Conservation (phyloP, 2,888 invertebrate genomes). For the Zaprionus lineosus region DNA sequence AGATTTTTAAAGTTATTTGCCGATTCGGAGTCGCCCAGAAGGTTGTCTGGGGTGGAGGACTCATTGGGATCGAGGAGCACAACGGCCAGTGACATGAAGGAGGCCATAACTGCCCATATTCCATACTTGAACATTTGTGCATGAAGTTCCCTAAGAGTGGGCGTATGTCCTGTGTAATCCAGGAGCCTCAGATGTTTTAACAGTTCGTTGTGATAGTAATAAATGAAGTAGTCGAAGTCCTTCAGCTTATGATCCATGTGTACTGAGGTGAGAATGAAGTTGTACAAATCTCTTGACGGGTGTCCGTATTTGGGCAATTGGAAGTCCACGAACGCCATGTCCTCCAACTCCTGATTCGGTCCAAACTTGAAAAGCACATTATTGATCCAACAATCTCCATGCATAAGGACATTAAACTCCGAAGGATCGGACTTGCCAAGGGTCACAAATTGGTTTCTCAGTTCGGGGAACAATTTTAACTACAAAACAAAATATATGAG, state of each 20-base stretch:
- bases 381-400: conserved; percentile 70
- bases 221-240: conserved; percentile 66
- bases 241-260: conserved; percentile 49
- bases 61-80: conserved; percentile 62
- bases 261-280: conserved; percentile 61
- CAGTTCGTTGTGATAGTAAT: conserved; percentile 66
- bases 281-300: conserved; percentile 64
- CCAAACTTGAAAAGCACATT: conserved; percentile 63
- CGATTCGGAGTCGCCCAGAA: conserved; percentile 25
- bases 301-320: conserved; percentile 69
- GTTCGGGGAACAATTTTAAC: conserved; percentile 1
- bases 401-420: conserved; percentile 50
- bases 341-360: conserved; percentile 40
- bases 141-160: conserved; percentile 61
- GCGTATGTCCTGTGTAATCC: conserved; percentile 53
- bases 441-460: not conserved
- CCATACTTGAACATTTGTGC: conserved; percentile 58
- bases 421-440: not conserved
- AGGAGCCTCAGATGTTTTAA: conserved; percentile 55
- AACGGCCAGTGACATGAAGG: conserved; percentile 18
- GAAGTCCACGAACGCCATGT: conserved; percentile 61
- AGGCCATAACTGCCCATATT: conserved; percentile 49
- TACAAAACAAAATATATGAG: conserved; percentile 1
- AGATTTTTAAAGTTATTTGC: conserved; percentile 40
- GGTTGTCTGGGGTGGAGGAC: conserved; percentile 55